Evolutionary conservation across 2,113 vertebrate genomes (phyloP), one percentile per base, ranked within the genome.

Genomic region (Poeciliopsis occidentalis): DNA sequence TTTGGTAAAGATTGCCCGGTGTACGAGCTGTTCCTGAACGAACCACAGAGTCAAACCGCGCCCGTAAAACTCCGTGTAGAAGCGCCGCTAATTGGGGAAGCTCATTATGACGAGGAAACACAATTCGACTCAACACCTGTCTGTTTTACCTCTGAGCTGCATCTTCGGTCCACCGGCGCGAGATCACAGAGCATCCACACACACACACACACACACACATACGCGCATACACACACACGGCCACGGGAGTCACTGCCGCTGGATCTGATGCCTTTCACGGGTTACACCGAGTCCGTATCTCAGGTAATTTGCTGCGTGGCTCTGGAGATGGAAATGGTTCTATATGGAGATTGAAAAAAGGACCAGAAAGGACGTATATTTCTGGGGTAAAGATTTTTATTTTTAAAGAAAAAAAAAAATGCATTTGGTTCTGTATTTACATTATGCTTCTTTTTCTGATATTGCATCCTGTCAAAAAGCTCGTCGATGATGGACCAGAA

Each of bases 231-330:
- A 47, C 44, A 47, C 17, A 47, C 77, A 22, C 75, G 29, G 30
- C 47, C 75, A 32, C 54, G 30, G 77, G 65, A 78, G 51, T 34
- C 44, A 22, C 60, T 3, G 29, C 71, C 47, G 4, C 31, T 64
- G n/a, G 22, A 39, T 71, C 15, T 44, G 54, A 66, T 64, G 75
- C 41, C 54, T 67, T 39, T 29, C 68, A 12, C 19, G 2, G 75
- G 22, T 12, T 26, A 65, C 4, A 12, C n/a, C 57, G 34, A 47
- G 60, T 60, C 75, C n/a, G 34, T 75, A 72, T 71, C 37, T 44
- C 81, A 87, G 91, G 91, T 91, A 91, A 91, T 75, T 63, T 65
- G 0, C 19, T 1, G 41, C 71, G 68, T 29, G 41, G 62, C 60
- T 78, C 57, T 0, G 47, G 78, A 75, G 64, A 15, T 32, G 2